phyloP scores from a whole-genome alignment of 2,888 invertebrate species.

The Caenorhabditis wallacei region DNA sequence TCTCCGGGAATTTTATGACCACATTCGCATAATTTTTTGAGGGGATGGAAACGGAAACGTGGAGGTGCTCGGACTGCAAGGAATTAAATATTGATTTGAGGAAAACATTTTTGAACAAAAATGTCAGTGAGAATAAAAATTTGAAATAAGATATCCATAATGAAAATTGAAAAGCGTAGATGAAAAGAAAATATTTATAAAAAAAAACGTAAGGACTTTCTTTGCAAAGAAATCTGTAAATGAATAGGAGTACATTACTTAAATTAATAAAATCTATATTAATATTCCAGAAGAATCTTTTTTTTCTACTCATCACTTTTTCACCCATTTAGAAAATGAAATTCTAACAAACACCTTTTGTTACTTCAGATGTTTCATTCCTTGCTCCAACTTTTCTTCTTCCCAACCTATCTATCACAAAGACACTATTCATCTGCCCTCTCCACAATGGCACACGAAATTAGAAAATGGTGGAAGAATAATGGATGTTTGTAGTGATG shows the following conservation, averaged over 20 bases:
- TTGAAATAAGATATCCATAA: too few species aligned
- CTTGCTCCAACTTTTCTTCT: background rate
- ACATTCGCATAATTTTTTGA: conserved; percentile 29
- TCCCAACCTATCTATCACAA: background rate
- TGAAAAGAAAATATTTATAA: background rate
- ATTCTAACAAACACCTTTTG: too few species aligned
- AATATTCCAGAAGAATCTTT: too few species aligned
- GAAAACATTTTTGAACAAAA: background rate
- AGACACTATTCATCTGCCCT: conserved; percentile 5
- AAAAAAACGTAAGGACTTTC: too few species aligned
- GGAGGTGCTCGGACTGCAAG: conserved; percentile 7
- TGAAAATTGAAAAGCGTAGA: background rate
- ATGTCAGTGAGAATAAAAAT: background rate
- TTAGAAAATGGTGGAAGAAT: conserved; percentile 57
- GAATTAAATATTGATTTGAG: background rate
- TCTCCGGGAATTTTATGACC: conserved; percentile 5
- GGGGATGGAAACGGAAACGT: conserved; percentile 9
- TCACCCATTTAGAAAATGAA: too few species aligned
- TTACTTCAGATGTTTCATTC: background rate
- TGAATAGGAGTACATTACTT: too few species aligned
- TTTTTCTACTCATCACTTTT: too few species aligned
- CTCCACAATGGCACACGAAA: conserved; percentile 8
- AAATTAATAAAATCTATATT: too few species aligned
- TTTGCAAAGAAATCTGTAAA: too few species aligned
- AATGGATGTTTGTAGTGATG: conserved; percentile 64